Evolutionary conservation across 2,797 vertebrate genomes (phyloP).

Genomic region (Meriones psammophilus): DNA sequence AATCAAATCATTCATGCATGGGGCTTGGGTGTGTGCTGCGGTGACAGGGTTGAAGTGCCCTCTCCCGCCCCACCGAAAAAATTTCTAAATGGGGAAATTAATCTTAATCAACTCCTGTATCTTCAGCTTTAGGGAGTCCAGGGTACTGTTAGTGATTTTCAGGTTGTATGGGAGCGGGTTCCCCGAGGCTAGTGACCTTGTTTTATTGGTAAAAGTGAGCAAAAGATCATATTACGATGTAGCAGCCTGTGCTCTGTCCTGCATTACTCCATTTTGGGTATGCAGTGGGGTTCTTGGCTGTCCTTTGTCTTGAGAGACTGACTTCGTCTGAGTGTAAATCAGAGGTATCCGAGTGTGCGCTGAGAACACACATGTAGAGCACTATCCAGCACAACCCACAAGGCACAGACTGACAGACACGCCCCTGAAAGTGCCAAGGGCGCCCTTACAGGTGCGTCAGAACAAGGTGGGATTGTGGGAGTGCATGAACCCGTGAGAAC

Average conservation of each 20-base stretch:
- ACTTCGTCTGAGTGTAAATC: neutral
- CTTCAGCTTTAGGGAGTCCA: constrained; percentile 35
- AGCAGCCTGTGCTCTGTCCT: neutral
- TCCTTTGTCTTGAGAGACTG: neutral
- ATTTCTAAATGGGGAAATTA: constrained; percentile 86
- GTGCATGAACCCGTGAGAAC: neutral
- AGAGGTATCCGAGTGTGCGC: neutral
- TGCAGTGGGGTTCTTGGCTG: neutral
- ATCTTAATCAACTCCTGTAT: constrained; percentile 84
- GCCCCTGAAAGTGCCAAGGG: neutral
- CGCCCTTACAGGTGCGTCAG: too few relatives aligned
- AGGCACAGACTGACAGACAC: neutral
- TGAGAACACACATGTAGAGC: neutral
- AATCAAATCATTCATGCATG: constrained; percentile 79
- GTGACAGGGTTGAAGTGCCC: constrained; percentile 83
- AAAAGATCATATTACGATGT: constrained; percentile 6
- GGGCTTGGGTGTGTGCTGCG: constrained; percentile 59
- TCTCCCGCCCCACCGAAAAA: constrained; percentile 84
- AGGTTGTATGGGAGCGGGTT: neutral
- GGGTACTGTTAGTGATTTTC: constrained; percentile 66
- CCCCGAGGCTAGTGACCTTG: constrained; percentile 47
- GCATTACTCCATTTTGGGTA: neutral
- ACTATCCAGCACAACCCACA: neutral
- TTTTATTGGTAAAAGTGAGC: constrained; percentile 5
- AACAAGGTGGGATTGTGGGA: neutral